Conservation (phyloP, 2,888 invertebrate species). For the Orthonevra nobilis region DNA sequence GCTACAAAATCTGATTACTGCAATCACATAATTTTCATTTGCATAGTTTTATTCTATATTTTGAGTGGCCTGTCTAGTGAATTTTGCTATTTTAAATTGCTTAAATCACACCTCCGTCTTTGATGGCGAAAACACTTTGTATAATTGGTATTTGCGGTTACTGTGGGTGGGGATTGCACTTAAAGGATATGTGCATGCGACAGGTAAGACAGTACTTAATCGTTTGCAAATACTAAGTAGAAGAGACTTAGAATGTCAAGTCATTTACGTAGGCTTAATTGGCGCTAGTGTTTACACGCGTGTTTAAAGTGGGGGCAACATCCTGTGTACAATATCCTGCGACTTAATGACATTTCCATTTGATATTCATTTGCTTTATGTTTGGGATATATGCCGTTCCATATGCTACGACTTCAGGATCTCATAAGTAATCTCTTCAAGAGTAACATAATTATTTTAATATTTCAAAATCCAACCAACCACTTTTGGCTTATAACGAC, state of each 20-base stretch:
- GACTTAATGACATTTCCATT: constrained; percentile 57
- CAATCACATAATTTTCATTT: constrained; percentile 57
- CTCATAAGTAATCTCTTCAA: constrained; percentile 43
- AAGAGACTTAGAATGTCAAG: not conserved
- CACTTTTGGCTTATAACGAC: constrained; percentile 63
- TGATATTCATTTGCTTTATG: constrained; percentile 62
- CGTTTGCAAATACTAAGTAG: constrained; percentile 6
- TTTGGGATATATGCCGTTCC: constrained; percentile 26
- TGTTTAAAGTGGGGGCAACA: constrained; percentile 43
- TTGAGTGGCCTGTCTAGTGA: not conserved
- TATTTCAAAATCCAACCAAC: constrained; percentile 60
- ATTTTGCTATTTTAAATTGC: constrained; percentile 59
- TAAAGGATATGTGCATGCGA: not conserved
- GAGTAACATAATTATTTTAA: constrained; percentile 57
- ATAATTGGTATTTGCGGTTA: constrained; percentile 59
- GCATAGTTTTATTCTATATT: constrained; percentile 15
- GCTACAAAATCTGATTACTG: constrained; percentile 47
- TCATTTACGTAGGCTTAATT: constrained; percentile 13
- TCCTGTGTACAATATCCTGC: constrained; percentile 7
- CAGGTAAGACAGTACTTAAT: constrained; percentile 19
- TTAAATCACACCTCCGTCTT: constrained; percentile 42
- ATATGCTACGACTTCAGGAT: constrained; percentile 33
- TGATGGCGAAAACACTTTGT: constrained; percentile 46
- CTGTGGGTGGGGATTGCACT: constrained; percentile 16
- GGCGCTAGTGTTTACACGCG: not conserved